Conservation (phyloP, 2,113 vertebrate species). For the Scartelaos histophorus region DNA sequence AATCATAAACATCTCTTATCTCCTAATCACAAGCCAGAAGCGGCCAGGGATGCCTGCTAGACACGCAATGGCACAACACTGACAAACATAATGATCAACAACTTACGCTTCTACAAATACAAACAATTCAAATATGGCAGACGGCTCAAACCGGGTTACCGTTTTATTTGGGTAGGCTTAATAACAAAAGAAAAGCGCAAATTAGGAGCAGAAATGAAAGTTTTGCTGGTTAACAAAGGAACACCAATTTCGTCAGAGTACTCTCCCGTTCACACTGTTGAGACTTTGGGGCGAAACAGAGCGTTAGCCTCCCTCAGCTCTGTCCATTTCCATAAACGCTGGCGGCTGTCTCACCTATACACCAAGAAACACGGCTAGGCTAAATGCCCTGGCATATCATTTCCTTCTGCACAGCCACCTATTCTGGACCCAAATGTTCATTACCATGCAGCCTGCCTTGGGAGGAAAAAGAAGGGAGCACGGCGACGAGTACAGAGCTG, state of each 20-base stretch:
- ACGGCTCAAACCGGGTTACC: not conserved
- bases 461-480: conserved; percentile 62
- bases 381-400: conserved; percentile 81
- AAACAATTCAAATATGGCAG: conserved; percentile 36
- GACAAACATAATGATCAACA: conserved; percentile 63
- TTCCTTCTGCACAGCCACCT: conserved; percentile 56
- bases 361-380: conserved; percentile 76
- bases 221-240: conserved; percentile 55
- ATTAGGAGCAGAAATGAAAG: conserved; percentile 54
- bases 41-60: conserved; percentile 63
- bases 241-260: conserved; percentile 49
- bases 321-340: conserved; percentile 83
- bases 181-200: conserved; percentile 50
- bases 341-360: conserved; percentile 77
- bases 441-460: conserved; percentile 78
- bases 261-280: conserved; percentile 45
- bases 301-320: conserved; percentile 67
- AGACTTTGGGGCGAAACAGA: conserved; percentile 52
- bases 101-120: conserved; percentile 24
- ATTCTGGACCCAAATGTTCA: conserved; percentile 77
- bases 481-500: conserved; percentile 76
- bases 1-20: conserved; percentile 72
- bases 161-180: conserved; percentile 45
- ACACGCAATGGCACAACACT: conserved; percentile 41
- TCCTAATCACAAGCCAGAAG: conserved; percentile 67